Conservation (phyloP, 2,888 invertebrate genomes). For the Oxyscelio sp. region DNA sequence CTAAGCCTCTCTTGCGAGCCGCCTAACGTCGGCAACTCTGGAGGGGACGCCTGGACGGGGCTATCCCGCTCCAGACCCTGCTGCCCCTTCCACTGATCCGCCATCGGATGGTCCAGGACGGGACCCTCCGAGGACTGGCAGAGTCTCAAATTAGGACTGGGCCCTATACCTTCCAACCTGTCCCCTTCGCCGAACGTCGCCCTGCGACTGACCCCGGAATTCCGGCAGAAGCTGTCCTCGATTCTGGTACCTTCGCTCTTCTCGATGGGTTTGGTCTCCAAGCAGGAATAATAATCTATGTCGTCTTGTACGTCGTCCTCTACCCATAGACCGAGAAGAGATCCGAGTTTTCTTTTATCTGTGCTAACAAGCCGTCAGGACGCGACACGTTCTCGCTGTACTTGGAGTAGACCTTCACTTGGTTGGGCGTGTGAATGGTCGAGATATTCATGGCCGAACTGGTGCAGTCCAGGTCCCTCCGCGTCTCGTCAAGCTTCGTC, state of each 20-base stretch:
- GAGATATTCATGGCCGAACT: conserved; percentile 78
- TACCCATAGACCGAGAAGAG: no score
- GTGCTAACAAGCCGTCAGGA: conserved; percentile 80
- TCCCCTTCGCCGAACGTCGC: no score
- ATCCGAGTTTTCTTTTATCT: conserved; percentile 89
- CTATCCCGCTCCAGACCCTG: conserved; percentile 75
- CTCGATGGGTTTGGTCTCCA: no score
- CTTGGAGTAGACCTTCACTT: conserved; percentile 75
- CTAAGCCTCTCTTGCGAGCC: conserved; percentile 73
- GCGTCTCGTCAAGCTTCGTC: conserved; percentile 81
- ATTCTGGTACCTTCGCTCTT: no score
- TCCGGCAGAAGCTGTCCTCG: no score
- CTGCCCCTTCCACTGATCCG: conserved; percentile 70
- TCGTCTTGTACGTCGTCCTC: no score
- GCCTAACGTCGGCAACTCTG: conserved; percentile 77
- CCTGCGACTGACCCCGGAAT: no score
- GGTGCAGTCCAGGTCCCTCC: conserved; percentile 64
- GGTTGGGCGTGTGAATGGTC: conserved; percentile 29
- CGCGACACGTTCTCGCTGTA: conserved; percentile 78
- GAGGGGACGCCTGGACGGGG: conserved; percentile 77
- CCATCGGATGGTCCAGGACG: conserved; percentile 12
- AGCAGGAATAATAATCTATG: no score
- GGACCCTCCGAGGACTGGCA: conserved; percentile 17
- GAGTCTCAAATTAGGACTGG: conserved; percentile 1
- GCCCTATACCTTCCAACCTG: no score